Conservation (phyloP, 2,888 invertebrate species). For the Belgica antarctica region DNA sequence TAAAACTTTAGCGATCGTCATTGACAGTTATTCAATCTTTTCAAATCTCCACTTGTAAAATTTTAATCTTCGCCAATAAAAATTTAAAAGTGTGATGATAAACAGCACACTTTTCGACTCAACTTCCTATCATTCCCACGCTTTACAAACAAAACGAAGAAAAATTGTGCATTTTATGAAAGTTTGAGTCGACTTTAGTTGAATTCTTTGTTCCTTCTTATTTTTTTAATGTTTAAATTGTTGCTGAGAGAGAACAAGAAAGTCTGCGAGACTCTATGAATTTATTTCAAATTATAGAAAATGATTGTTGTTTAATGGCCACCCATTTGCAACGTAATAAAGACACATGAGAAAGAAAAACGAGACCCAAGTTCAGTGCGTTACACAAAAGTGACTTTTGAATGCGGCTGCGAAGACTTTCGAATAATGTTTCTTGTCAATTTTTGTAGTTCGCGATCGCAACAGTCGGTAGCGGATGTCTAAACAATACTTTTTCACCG, state of each 20-base stretch:
- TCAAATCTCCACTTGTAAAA: too few species aligned
- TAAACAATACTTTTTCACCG: slow-evolving; percentile 9
- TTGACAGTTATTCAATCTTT: too few species aligned
- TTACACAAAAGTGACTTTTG: not conserved
- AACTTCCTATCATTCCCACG: too few species aligned
- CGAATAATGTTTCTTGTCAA: slow-evolving; percentile 1
- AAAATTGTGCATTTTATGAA: slow-evolving; percentile 19
- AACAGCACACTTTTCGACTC: too few species aligned
- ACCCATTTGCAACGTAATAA: slow-evolving; percentile 21
- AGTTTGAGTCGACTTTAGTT: not conserved
- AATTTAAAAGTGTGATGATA: too few species aligned
- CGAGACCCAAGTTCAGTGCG: not conserved
- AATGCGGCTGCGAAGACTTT: not conserved
- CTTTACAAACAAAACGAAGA: too few species aligned
- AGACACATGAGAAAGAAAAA: not conserved
- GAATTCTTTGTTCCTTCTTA: not conserved
- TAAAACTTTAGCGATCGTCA: too few species aligned
- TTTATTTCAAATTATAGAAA: slow-evolving; percentile 20
- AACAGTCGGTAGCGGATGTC: not conserved
- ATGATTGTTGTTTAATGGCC: slow-evolving; percentile 28
- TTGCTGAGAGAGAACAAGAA: not conserved
- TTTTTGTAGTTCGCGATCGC: not conserved
- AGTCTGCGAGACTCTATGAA: slow-evolving; percentile 20
- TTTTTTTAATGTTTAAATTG: not conserved
- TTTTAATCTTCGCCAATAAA: too few species aligned